phyloP scores from a whole-genome alignment of 1,140 invertebrate species.

The Sycobia sp. region DNA sequence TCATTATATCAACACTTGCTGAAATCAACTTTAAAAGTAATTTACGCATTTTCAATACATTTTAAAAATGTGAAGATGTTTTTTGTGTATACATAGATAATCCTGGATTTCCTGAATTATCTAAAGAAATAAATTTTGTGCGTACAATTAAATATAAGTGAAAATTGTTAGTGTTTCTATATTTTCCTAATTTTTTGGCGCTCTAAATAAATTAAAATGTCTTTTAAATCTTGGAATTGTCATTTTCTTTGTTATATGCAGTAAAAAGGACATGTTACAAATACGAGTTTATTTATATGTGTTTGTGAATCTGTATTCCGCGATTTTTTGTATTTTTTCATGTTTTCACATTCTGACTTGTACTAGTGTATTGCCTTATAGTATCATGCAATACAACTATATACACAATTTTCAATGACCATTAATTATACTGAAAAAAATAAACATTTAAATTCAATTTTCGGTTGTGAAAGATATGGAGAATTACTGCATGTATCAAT shows the following conservation, averaged over 20 bases:
- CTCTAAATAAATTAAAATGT: constrained; percentile 27
- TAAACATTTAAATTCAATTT: too few relatives aligned
- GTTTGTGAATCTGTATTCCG: background rate
- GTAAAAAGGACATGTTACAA: constrained; percentile 22
- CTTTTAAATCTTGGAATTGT: constrained; percentile 4
- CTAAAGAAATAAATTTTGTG: constrained; percentile 11
- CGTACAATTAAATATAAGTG: background rate
- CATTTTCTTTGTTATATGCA: constrained; percentile 2
- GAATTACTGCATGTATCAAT: too few relatives aligned
- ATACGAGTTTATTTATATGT: constrained; percentile 7
- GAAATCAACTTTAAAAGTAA: constrained; percentile 14
- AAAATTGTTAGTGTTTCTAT: constrained; percentile 1
- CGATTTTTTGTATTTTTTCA: background rate
- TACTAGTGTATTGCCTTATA: constrained; percentile 16
- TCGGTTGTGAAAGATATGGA: too few relatives aligned
- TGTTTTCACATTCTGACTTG: background rate
- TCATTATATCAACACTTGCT: constrained; percentile 3
- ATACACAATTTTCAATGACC: too few relatives aligned
- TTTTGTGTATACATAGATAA: background rate
- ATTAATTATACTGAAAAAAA: too few relatives aligned
- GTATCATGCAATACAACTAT: constrained; percentile 8
- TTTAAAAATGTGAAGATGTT: background rate
- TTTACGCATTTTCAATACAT: background rate
- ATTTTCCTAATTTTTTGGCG: constrained; percentile 4
- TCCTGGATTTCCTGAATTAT: too few relatives aligned